Base-by-base conservation (phyloP, 1,140 invertebrate species). In the Rhynchophorus ferrugineus region DNA sequence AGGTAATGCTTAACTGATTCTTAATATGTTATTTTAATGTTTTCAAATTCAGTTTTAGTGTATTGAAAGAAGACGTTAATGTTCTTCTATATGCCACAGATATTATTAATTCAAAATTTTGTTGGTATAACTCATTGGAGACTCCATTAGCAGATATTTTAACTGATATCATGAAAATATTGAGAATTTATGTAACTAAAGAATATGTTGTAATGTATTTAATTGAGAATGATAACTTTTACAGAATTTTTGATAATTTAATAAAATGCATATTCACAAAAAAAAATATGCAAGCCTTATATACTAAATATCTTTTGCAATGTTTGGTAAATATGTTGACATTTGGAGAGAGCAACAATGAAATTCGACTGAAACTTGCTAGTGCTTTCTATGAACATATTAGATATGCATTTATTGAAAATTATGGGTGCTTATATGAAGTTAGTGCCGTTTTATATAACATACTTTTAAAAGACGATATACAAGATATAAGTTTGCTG, bases 281-380 rank as follows among this genome's bases (percentile, higher is more conserved):
- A 18, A 29, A 33, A 19, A 49, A 49, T 49, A 38, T 20, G 2
- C 13, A 36, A 5, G 37, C 24, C 16, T 16, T 49, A 42, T 42
- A 49, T 24, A 39, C 47, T 1, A 49, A 49, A 22, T 49, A 49
- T 21, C 18, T 49, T 3, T 24, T 49, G 3, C 47, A 49, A 14
- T 14, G 39, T 2, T 41, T 49, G 13, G 3, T 49, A 24, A 49
- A 49, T 18, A 18, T 41, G 7, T 7, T 49, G 19, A 41, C 37
- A 44, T 16, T 48, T 52, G 39, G 55, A 51, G 18, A 47, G 22
- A 35, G 29, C n/a, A n/a, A n/a, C n/a, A n/a, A n/a, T n/a, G n/a
- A n/a, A n/a, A n/a, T n/a, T n/a, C n/a, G n/a, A n/a, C n/a, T n/a
- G n/a, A n/a, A n/a, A n/a, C n/a, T n/a, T n/a, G n/a, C n/a, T n/a